Evolutionary conservation across 2,113 vertebrate genomes (phyloP), one percentile per base, ranked within the genome.

Genomic region (Paratilapia polleni): DNA sequence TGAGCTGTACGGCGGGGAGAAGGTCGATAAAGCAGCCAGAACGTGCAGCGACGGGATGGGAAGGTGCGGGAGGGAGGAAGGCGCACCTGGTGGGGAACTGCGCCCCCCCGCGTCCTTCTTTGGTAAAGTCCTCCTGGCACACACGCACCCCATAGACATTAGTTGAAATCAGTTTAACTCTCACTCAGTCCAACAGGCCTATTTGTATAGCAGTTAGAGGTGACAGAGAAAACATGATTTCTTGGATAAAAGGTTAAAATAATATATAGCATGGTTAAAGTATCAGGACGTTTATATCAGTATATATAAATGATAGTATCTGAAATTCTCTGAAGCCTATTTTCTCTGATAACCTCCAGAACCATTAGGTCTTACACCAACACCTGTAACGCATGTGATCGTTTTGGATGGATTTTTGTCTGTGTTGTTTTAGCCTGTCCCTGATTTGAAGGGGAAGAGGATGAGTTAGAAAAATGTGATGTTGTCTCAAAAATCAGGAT

Each of bases 51-150:
- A 63, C 63, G 91, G 77, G 90, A 89, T 78, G 88, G 87, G 82
- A 84, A 90, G 82, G 89, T 88, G 85, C 57, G 87, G 82, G 28
- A 57, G 41, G 78, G 56, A 74, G 77, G 73, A 58, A 82, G 74
- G 24, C 86, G 88, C 92, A 95, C 94, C 94, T 95, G 93, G 85
- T 11, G 86, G 83, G 68, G 82, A 94, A 91, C 54, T 87, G 91
- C 93, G 88, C 93, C 94, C 59, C 88, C 86, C 22, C 60, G 89
- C 84, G 94, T 36, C 68, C 1, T 14, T 1, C 4, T 5, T 31
- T 73, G 68, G 68, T 73, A 73, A 6, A 8, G 19, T 34, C 47
- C 68, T 34, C 19, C 24, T 70, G 66, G 24, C 43, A 49, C 41
- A 52, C 43, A 47, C 49, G 24, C 24, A 28, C 10, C 24, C 43